A percentile compares a stretch with the other conserved stretches of the same genome.
These are phyloP conservation scores for Diploscapter pachys DNA, from an alignment of 1,140 invertebrate genomes.

Conservation along the genomic window DNA sequence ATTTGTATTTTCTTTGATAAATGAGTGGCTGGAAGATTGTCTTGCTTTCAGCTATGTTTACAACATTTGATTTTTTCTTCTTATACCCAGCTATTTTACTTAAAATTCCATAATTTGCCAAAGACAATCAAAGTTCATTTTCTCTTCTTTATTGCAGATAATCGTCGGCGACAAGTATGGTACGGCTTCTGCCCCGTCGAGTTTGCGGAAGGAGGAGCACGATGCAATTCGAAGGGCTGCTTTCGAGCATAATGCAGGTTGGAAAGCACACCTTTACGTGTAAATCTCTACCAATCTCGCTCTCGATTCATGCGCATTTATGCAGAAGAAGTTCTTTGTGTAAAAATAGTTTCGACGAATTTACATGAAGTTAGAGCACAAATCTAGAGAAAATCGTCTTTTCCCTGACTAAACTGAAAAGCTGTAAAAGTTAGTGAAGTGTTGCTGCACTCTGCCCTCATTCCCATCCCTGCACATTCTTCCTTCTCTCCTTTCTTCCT, in stretches of 20 bases:
- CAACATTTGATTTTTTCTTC: constrained; percentile 1
- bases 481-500: neutral
- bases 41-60: constrained; percentile 1
- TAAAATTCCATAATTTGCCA: neutral
- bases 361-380: too few species aligned
- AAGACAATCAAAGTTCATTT: neutral
- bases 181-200: constrained; percentile 11
- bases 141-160: constrained; percentile 5
- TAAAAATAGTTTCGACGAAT: too few species aligned
- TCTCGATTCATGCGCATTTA: too few species aligned
- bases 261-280: too few species aligned
- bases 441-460: neutral
- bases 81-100: neutral
- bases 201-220: constrained; percentile 26
- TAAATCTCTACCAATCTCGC: too few species aligned
- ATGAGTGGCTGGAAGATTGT: neutral
- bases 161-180: constrained; percentile 25
- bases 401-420: too few species aligned
- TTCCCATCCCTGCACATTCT: constrained; percentile 13
- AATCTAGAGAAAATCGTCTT: too few species aligned
- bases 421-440: neutral
- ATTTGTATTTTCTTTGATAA: neutral
- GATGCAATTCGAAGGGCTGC: constrained; percentile 23
- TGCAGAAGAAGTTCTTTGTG: too few species aligned
- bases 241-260: constrained; percentile 32